A percentile compares a stretch with the other conserved stretches of the same genome.
Conservation (phyloP, 2,113 vertebrate species). For the Plecturocebus donacophilus region DNA sequence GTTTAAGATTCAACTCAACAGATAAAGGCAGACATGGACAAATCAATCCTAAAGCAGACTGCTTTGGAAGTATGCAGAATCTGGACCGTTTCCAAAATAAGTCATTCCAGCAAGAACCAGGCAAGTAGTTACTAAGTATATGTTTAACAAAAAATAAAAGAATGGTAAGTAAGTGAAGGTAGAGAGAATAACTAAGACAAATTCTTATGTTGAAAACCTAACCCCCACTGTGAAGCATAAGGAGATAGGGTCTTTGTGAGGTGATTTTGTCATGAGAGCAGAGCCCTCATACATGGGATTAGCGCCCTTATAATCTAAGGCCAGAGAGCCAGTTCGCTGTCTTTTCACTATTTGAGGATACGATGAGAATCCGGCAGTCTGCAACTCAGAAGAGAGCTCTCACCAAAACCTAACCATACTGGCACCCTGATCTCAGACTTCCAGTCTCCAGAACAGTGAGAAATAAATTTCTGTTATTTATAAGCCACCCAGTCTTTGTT, state of each 20-base stretch:
- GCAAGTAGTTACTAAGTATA: neutral
- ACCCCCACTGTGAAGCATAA: neutral
- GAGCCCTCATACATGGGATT: neutral
- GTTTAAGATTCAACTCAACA: slow-evolving; percentile 60
- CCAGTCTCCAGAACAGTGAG: neutral
- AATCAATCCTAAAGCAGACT: neutral
- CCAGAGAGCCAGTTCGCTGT: neutral
- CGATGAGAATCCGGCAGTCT: neutral
- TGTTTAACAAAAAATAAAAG: neutral
- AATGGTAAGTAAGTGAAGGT: neutral
- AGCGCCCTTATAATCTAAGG: neutral
- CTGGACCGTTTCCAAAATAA: slow-evolving; percentile 34
- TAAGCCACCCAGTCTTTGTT: neutral
- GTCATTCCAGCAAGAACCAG: slow-evolving; percentile 35
- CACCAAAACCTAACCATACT: neutral
- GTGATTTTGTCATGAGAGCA: neutral
- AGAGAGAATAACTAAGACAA: rapidly evolving
- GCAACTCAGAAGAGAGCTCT: neutral
- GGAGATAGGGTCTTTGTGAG: neutral
- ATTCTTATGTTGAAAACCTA: neutral
- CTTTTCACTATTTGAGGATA: neutral
- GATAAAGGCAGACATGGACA: slow-evolving; percentile 67
- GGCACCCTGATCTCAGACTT: neutral
- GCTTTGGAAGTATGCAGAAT: slow-evolving; percentile 56
- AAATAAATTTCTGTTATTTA: neutral